Evolutionary conservation across 1,140 invertebrate genomes (phyloP).

Genomic region (Tyrophagus putrescentiae): DNA sequence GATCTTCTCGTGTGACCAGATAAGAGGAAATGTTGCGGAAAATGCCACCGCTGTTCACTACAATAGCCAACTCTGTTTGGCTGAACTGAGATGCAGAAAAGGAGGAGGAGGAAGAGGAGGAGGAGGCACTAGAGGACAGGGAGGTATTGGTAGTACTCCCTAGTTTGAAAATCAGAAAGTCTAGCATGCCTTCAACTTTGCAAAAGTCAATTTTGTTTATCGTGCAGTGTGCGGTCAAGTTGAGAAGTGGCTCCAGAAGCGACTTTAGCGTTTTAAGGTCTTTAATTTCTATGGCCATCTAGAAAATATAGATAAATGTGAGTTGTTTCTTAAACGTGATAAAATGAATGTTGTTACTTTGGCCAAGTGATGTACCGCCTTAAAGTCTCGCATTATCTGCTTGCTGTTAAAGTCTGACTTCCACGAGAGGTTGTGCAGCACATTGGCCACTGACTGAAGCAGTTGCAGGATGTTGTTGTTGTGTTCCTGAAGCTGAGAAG

Average conservation of each 20-base stretch:
- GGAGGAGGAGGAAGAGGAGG: neutral
- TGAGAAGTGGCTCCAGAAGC: constrained; percentile 87
- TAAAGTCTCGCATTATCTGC: constrained; percentile 70
- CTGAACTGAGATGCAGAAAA: neutral
- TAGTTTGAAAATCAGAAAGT: constrained; percentile 73
- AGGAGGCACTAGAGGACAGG: no score
- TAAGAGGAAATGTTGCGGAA: constrained; percentile 85
- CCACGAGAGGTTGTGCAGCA: constrained; percentile 90
- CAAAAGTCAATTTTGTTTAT: constrained; percentile 89
- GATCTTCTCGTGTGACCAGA: constrained; percentile 77
- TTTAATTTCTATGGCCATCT: constrained; percentile 69
- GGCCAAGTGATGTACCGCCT: constrained; percentile 58
- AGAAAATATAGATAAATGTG: neutral
- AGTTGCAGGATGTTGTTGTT: constrained; percentile 40
- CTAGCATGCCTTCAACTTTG: constrained; percentile 66
- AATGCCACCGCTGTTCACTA: constrained; percentile 89
- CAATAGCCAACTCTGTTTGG: no score
- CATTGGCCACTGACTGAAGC: constrained; percentile 79
- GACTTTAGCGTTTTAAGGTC: constrained; percentile 89
- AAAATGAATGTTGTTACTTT: no score
- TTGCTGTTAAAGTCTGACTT: constrained; percentile 79
- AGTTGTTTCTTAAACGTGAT: no score
- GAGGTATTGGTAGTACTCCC: no score
- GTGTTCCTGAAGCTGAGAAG: no score
- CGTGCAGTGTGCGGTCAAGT: constrained; percentile 82